Conservation (phyloP, 2,888 invertebrate genomes). For the Cyclophora punctaria region DNA sequence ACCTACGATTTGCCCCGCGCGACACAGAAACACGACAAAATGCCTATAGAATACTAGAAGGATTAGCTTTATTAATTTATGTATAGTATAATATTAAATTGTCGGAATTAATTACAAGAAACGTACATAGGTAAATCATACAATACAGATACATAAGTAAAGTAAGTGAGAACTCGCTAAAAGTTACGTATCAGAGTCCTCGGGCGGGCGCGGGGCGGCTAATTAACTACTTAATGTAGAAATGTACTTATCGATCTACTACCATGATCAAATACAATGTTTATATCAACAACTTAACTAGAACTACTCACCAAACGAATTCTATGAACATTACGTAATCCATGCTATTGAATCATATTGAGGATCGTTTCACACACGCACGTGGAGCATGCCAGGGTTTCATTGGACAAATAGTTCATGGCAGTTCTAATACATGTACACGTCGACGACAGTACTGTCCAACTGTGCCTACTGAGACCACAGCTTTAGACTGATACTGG, state of each 20-base stretch:
- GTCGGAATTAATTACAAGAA: too few species aligned
- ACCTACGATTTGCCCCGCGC: conserved; percentile 57
- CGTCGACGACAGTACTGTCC: conserved; percentile 6
- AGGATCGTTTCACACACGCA: too few species aligned
- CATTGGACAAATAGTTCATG: conserved; percentile 7
- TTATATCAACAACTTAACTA: conserved; percentile 65
- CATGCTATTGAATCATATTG: too few species aligned
- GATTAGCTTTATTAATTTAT: too few species aligned
- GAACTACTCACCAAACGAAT: conserved; percentile 45
- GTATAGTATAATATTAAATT: too few species aligned
- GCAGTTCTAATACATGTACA: conserved; percentile 16
- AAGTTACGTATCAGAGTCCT: too few species aligned
- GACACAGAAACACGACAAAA: conserved; percentile 12
- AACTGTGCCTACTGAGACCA: too few species aligned
- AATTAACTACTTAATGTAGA: conserved; percentile 59
- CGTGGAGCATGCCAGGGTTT: not conserved
- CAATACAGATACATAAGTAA: too few species aligned
- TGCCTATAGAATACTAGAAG: too few species aligned
- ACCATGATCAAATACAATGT: conserved; percentile 45
- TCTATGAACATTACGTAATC: conserved; percentile 60
- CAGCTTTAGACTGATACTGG: too few species aligned
- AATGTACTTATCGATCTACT: conserved; percentile 56
- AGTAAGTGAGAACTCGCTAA: too few species aligned
- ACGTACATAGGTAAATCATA: too few species aligned
- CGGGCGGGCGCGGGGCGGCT: conserved; percentile 35